These are phyloP conservation scores for Drosophila anomalipes DNA, from an alignment of 2,888 invertebrate species.

Conservation along the genomic window DNA sequence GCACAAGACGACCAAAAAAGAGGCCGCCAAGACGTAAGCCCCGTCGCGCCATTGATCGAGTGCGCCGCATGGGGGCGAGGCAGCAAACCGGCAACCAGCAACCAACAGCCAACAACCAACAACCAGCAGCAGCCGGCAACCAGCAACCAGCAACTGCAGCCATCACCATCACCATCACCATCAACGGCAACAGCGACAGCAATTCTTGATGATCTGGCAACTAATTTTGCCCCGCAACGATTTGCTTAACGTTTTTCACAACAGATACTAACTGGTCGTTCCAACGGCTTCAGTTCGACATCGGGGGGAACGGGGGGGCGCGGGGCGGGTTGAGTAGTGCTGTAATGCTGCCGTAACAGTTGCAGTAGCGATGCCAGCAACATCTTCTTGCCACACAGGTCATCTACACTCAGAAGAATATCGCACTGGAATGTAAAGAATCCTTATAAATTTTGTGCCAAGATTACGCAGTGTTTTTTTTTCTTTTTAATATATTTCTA, in stretches of 20 bases:
- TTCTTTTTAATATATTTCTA: background rate
- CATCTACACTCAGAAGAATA: constrained; percentile 45
- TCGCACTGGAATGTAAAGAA: background rate
- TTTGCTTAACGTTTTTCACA: constrained; percentile 57
- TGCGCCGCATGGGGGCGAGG: constrained; percentile 56
- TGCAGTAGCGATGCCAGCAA: constrained; percentile 48
- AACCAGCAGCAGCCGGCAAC: constrained; percentile 2
- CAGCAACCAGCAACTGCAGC: constrained; percentile 14
- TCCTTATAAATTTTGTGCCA: background rate
- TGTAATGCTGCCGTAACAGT: constrained; percentile 47
- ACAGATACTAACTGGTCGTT: constrained; percentile 70
- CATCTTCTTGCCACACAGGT: constrained; percentile 65
- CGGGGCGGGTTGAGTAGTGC: background rate
- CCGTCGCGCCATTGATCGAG: constrained; percentile 63
- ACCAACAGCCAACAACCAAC: constrained; percentile 2
- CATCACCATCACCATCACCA: constrained; percentile 21
- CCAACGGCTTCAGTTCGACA: constrained; percentile 45
- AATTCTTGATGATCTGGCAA: constrained; percentile 50
- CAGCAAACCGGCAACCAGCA: constrained; percentile 14
- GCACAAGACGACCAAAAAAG: constrained; percentile 46
- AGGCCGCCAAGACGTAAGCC: constrained; percentile 45
- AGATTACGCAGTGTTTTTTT: background rate
- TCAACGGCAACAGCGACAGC: constrained; percentile 24
- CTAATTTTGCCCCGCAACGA: constrained; percentile 45
- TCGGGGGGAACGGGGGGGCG: constrained; percentile 29